Base-by-base conservation (phyloP, 2,113 vertebrate species). In the Pedetes capensis region DNA sequence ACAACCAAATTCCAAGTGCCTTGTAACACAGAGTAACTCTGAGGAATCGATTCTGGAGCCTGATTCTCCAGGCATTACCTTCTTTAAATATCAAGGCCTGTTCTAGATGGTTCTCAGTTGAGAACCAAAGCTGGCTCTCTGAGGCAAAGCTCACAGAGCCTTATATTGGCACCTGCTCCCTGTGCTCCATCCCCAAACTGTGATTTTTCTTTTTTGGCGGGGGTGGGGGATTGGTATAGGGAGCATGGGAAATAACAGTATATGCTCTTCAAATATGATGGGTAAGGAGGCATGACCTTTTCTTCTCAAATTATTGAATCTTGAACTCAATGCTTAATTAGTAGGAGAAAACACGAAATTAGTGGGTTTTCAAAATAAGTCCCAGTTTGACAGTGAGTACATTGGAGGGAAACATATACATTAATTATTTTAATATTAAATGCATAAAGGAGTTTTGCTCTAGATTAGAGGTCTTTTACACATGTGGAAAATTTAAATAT, bases 251-350 rank as follows among this genome's bases (percentile, higher is more conserved):
- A 90, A 44, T 78, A 72, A 47, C 34, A 85, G 29, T 57, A 7
- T 42, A 16, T 79, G 32, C 47, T 89, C 90, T 94, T 93, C 61
- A 89, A 44, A 71, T 64, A 55, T 17, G 39, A 74, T 12, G 10
- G 51, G 23, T 49, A 81, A 89, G 47, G 87, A 95, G 49, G 80
- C 59, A 72, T 12, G 27, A 57, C 49, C 20, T 8, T 87, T 55
- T 95, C 57, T 44, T 96, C 80, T 85, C 47, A 82, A 94, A 95
- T 96, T 71, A 82, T 29, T 76, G 82, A 91, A 94, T 96, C 59
- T 64, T 80, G 69, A 87, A 42, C 79, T 96, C 87, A 61, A 18
- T 74, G 63, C 87, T 85, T 81, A 37, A 74, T 75, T 92, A 85
- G 39, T 59, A 93, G 47, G 32, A 83, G 66, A 18, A 51, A 76